Evolutionary conservation across 1,140 invertebrate species (phyloP).

Genomic region (Ceratina australensis): DNA sequence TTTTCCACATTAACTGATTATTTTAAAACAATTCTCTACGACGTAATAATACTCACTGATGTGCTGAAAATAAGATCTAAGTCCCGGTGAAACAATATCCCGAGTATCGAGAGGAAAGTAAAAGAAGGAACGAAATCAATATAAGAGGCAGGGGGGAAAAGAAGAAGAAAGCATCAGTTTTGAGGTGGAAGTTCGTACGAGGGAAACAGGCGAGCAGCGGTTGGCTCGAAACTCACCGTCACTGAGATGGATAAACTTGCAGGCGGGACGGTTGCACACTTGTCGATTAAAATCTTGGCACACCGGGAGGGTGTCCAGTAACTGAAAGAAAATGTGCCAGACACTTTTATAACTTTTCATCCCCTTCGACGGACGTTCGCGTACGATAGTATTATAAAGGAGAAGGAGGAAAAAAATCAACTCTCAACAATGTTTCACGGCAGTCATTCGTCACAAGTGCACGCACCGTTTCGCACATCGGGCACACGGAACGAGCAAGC

Average conservation of each 20-base stretch:
- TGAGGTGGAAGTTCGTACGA: neutral
- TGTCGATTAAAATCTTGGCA: constrained; percentile 99
- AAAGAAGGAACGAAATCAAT: neutral
- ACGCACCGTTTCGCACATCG: constrained; percentile 43
- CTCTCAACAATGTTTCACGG: constrained; percentile 42
- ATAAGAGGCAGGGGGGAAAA: neutral
- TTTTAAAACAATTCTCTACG: too few species aligned
- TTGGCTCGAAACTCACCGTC: constrained; percentile 87
- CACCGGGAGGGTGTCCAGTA: constrained; percentile 99
- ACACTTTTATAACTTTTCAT: constrained; percentile 44
- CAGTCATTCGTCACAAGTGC: constrained; percentile 33
- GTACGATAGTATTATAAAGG: constrained; percentile 33
- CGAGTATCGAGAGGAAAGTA: too few species aligned
- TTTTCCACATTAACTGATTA: too few species aligned
- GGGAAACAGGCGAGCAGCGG: neutral
- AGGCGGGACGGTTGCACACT: constrained; percentile 95
- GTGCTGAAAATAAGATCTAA: neutral
- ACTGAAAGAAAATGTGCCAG: constrained; percentile 87
- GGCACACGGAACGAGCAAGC: neutral
- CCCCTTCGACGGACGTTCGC: neutral
- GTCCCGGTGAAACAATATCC: neutral
- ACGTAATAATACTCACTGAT: neutral
- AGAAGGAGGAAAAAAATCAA: constrained; percentile 30
- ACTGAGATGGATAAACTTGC: constrained; percentile 97
- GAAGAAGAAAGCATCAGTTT: neutral